phyloP scores from a whole-genome alignment of 2,888 invertebrate species.

The Dryomyza anilis region DNA sequence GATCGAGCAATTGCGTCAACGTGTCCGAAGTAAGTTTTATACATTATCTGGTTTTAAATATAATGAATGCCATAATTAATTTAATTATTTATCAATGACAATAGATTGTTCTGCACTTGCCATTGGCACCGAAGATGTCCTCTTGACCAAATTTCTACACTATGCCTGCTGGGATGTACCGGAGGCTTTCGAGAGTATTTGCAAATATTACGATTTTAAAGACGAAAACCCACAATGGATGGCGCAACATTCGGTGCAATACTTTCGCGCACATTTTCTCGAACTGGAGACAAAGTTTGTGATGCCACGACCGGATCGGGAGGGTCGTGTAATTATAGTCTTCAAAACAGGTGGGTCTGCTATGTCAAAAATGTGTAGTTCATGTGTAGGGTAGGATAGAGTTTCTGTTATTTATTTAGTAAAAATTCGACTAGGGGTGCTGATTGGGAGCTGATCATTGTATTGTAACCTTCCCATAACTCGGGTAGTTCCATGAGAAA shows the following conservation, averaged over 20 bases:
- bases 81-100: neutral
- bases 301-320: constrained; percentile 52
- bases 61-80: neutral
- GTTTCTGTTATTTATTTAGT: neutral
- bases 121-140: constrained; percentile 49
- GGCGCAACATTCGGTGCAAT: constrained; percentile 48
- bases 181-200: constrained; percentile 46
- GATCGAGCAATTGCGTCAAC: constrained; percentile 43
- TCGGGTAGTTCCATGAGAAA: too few species aligned
- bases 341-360: constrained; percentile 42
- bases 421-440: too few species aligned
- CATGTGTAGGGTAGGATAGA: neutral
- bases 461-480: too few species aligned
- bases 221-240: constrained; percentile 50
- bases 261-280: constrained; percentile 48
- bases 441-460: too few species aligned
- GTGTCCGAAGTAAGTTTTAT: constrained; percentile 34
- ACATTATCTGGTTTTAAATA: neutral
- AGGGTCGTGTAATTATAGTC: constrained; percentile 50
- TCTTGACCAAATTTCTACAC: constrained; percentile 51
- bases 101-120: constrained; percentile 44
- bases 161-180: constrained; percentile 49
- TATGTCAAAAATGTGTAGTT: neutral
- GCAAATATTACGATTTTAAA: constrained; percentile 54
- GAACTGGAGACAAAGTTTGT: constrained; percentile 50